phyloP scores from a whole-genome alignment of 2,113 vertebrate species.

The Brachypodius melanocephalos region DNA sequence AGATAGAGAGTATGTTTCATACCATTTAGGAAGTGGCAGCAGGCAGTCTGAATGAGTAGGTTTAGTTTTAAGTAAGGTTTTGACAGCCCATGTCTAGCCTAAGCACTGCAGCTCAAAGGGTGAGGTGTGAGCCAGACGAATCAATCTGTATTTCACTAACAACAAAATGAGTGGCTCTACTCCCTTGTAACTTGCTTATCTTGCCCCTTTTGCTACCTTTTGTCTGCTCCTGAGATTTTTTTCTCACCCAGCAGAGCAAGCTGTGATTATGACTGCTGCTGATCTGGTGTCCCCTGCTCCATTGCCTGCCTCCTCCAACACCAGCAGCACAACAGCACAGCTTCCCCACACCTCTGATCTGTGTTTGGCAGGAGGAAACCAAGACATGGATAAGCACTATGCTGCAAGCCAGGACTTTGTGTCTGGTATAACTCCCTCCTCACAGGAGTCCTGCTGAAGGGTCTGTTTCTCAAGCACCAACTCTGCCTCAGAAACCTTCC shows the following conservation, averaged over 20 bases:
- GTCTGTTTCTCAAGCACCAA: background rate
- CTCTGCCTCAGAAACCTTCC: background rate
- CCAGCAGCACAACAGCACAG: fast-evolving
- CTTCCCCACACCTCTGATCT: background rate
- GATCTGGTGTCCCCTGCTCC: fast-evolving
- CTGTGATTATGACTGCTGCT: background rate
- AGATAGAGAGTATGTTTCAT: background rate
- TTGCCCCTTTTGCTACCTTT: background rate
- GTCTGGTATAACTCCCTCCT: background rate
- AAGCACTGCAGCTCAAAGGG: background rate
- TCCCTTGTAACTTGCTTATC: background rate
- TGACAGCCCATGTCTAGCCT: background rate
- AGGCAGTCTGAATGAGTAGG: background rate
- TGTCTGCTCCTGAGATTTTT: background rate
- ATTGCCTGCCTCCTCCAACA: background rate
- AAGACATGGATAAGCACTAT: background rate
- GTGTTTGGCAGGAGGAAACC: background rate
- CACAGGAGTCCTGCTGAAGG: background rate
- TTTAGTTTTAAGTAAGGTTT: background rate
- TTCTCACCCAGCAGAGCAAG: background rate
- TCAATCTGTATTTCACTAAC: background rate
- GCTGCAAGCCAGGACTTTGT: background rate
- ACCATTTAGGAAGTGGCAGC: background rate
- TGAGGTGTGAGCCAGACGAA: background rate
- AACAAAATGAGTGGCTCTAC: background rate